A percentile compares a stretch with the other conserved stretches of the same genome.
Conservation (phyloP, 2,888 invertebrate species). For the Drosophila mettleri region DNA sequence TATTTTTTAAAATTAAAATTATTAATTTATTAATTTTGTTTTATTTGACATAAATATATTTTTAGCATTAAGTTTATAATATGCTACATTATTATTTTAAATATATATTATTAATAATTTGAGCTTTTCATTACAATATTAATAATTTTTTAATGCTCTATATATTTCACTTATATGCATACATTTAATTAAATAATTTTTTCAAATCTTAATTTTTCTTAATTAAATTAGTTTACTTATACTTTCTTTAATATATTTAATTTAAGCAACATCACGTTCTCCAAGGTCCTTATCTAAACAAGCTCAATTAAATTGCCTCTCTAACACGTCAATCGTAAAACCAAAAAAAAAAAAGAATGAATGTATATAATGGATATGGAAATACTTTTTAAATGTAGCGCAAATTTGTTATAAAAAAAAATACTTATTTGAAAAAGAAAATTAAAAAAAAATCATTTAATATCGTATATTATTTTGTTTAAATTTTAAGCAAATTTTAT, state of each 20-base stretch:
- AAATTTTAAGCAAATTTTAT: conserved; percentile 50
- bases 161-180: too few species aligned
- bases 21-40: background rate
- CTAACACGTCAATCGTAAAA: conserved; percentile 39
- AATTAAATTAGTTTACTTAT: too few species aligned
- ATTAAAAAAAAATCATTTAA: background rate
- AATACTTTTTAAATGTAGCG: conserved; percentile 51
- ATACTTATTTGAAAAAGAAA: conserved; percentile 5
- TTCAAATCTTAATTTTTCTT: too few species aligned
- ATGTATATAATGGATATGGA: conserved; percentile 53
- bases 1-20: background rate
- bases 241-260: background rate
- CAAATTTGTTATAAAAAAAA: conserved; percentile 55
- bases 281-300: conserved; percentile 12
- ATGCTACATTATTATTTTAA: too few species aligned
- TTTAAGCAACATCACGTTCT: background rate
- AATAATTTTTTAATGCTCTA: too few species aligned
- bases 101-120: background rate
- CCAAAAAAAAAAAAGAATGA: conserved; percentile 9
- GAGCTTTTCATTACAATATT: too few species aligned
- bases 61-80: too few species aligned
- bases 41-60: too few species aligned
- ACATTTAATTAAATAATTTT: too few species aligned
- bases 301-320: conserved; percentile 61
- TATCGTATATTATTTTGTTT: conserved; percentile 40